Conservation (phyloP, 1,140 invertebrate genomes). For the Radopholus similis region DNA sequence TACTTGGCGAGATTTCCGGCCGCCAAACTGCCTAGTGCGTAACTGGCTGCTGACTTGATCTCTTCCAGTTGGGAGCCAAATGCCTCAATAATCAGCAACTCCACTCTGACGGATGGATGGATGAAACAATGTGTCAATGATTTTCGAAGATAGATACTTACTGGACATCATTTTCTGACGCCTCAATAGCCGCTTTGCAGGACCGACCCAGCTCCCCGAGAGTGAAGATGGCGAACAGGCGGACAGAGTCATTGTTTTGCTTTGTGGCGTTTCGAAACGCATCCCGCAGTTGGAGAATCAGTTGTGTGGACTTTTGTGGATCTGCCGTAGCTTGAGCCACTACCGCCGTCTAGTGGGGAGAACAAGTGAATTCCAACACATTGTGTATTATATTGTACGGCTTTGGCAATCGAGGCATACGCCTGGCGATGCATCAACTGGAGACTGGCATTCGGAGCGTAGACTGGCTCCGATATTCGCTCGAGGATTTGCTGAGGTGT, state of each 20-base stretch:
- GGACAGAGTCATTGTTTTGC: slow-evolving; percentile 67
- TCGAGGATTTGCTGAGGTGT: slow-evolving; percentile 34
- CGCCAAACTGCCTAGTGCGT: slow-evolving; percentile 80
- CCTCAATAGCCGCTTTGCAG: slow-evolving; percentile 44
- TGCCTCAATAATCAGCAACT: slow-evolving; percentile 33
- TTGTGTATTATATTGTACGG: slow-evolving; percentile 2
- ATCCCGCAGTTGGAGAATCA: slow-evolving; percentile 59
- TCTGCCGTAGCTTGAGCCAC: slow-evolving; percentile 32
- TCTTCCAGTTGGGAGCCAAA: slow-evolving; percentile 67
- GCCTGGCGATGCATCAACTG: slow-evolving; percentile 41
- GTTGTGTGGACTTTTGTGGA: slow-evolving; percentile 43
- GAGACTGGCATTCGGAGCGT: slow-evolving; percentile 12
- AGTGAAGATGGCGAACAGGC: slow-evolving; percentile 81
- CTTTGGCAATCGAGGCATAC: slow-evolving; percentile 36
- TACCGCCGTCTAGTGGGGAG: slow-evolving; percentile 13
- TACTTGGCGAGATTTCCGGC: slow-evolving; percentile 89
- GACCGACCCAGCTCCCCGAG: slow-evolving; percentile 88
- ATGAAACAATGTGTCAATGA: not conserved
- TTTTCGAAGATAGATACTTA: not conserved
- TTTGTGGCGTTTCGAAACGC: slow-evolving; percentile 7
- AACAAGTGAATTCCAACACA: not conserved
- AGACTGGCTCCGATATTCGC: slow-evolving; percentile 19
- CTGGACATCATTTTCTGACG: not conserved
- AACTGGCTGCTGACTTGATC: slow-evolving; percentile 87
- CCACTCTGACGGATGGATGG: slow-evolving; percentile 33